These are phyloP conservation scores for Gymnobelideus leadbeateri DNA, from an alignment of 2,113 vertebrate species.

Conservation along the genomic window DNA sequence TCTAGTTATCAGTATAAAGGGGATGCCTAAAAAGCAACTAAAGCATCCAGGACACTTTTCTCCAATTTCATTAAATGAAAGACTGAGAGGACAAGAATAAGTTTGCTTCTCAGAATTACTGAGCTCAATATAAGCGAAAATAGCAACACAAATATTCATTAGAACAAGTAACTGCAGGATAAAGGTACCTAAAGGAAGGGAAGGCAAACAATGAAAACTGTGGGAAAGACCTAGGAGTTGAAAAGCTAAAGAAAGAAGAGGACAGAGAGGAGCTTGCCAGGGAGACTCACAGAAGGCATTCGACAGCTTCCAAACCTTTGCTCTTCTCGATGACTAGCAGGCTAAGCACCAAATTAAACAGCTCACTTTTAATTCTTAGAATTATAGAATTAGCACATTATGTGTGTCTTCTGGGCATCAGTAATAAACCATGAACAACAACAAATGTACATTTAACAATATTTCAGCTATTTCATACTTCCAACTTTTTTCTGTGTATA, in stretches of 20 bases:
- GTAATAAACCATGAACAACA: conserved; percentile 9
- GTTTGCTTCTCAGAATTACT: background rate
- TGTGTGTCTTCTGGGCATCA: conserved; percentile 20
- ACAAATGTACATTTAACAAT: conserved; percentile 49
- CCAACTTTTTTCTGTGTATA: conserved; percentile 46
- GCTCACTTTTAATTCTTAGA: conserved; percentile 33
- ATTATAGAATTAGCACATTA: conserved; percentile 38
- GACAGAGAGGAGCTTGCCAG: background rate
- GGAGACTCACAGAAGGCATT: background rate
- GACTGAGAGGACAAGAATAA: conserved; percentile 25
- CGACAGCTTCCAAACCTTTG: conserved; percentile 36
- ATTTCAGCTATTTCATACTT: conserved; percentile 40
- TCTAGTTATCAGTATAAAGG: conserved; percentile 33
- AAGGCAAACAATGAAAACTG: background rate
- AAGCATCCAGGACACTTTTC: conserved; percentile 13
- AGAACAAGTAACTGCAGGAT: conserved; percentile 18
- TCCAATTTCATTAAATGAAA: conserved; percentile 10
- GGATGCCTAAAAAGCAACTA: conserved; percentile 47
- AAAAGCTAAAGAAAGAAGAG: background rate
- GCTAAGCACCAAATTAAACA: conserved; percentile 31
- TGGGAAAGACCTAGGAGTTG: conserved; percentile 5
- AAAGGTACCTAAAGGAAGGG: conserved; percentile 18
- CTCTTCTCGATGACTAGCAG: conserved; percentile 52
- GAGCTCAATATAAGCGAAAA: background rate
- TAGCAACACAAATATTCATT: background rate